Evolutionary conservation across 2,797 vertebrate species (phyloP), one percentile per base, ranked within the genome.

Genomic region (Sternarchorhynchus goeldii): DNA sequence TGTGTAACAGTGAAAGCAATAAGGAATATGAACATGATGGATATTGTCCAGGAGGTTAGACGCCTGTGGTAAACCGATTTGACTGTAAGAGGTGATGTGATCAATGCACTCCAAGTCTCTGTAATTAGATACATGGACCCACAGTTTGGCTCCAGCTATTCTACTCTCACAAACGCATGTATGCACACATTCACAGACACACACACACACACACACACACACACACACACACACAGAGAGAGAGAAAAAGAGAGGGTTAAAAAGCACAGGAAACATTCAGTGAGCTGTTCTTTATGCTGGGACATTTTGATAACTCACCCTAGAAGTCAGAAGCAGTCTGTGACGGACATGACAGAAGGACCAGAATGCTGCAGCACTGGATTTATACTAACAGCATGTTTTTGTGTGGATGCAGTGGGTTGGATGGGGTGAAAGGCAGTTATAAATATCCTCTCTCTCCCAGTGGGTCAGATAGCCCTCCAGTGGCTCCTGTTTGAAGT

Each of bases 91-190:
- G 89, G 78, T 87, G 93, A 96, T 95, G 76, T 87, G 93, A 96
- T 96, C 88, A 95, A 96, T 96, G 88, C 90, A 88, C 91, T 93
- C 81, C 92, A 87, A 87, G 89, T 91, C 94, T 91, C 94, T 94
- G 95, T 96, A 95, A 96, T 96, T 95, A 95, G 95, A 95, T 93
- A 93, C 94, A 94, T 85, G 90, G 90, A 88, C 86, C 90, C 90
- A 89, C 90, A 85, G 90, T 88, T 91, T 87, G 90, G 88, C 90
- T 90, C 88, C 88, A 94, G 93, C 93, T 92, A 93, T 77, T 53
- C 59, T 75, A 70, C 75, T 73, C 66, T 77, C 77, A 55, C 45
- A 70, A 58, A 77, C 56, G 32, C 79, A 65, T 75, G 36, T 66
- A 81, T 66, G 63, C 75, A 74, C 66, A 80, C 79, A 68, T n/a